Evolutionary conservation across 2,113 vertebrate genomes (phyloP), one percentile per base, ranked within the genome.

Genomic region (Cercopithecus mona): DNA sequence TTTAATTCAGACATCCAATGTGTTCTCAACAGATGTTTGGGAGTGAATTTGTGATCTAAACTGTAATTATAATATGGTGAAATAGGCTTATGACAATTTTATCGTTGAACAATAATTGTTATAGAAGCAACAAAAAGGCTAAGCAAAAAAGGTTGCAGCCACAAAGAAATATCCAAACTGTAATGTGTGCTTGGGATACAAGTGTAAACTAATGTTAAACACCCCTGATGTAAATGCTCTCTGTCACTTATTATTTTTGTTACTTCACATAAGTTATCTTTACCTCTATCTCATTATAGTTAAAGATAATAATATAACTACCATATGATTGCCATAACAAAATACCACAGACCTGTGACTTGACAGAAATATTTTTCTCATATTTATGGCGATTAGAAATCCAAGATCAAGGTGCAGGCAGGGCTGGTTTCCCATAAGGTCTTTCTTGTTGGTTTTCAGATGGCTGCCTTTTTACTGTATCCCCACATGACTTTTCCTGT

Each of bases 21-120:
- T 59, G 45, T 84, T 73, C 64, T 55, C 80, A 61, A 64, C 14
- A 95, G 79, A 95, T 87, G 57, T 75, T 92, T 86, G 35, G 16
- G 83, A 85, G 9, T 73, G 12, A 82, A 57, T 76, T 66, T 85
- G 68, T 89, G 52, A 59, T 79, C 30, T 81, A 95, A 66, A 61
- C 3, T 92, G 30, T 75, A 92, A 83, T 73, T 59, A 8, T 73
- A 92, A 88, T 43, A 57, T 66, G 66, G 22, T 52, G 52, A 78
- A 45, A 78, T 48, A 45, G 52, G 25, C 22, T 86, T 78, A 73
- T 79, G 68, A 11, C 4, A 66, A 68, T 79, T 96, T 90, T 45
- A 52, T 79, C 30, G 1, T 79, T 83, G 75, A 93, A 57, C 30
- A 64, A 52, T 59, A 92, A 61, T 73, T 90, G 59, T 50, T 78